Conservation (phyloP, 2,888 invertebrate genomes). For the Limnephilus lunatus region DNA sequence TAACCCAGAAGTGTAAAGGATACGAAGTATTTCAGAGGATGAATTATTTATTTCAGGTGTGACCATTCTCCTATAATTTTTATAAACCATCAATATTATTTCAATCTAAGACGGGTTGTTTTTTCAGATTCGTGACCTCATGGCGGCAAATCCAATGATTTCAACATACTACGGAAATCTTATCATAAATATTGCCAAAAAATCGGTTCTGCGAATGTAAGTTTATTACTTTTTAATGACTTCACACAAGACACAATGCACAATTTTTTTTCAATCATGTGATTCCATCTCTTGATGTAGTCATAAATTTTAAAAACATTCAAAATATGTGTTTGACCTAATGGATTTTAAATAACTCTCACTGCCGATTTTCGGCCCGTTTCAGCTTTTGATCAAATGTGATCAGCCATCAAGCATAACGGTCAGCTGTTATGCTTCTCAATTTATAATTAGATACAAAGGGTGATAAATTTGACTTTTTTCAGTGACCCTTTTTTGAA, state of each 20-base stretch:
- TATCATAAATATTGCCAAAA: constrained; percentile 78
- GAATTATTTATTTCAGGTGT: constrained; percentile 83
- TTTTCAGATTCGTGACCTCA: constrained; percentile 75
- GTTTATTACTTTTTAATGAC: constrained; percentile 66
- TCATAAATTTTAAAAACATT: neutral
- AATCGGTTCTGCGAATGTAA: constrained; percentile 80
- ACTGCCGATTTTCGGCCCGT: neutral
- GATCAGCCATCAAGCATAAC: no score
- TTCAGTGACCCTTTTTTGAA: constrained; percentile 79
- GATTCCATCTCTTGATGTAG: neutral
- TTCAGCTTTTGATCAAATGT: no score
- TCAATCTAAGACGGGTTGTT: neutral
- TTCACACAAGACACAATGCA: neutral
- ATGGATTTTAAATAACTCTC: neutral
- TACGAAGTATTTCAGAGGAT: constrained; percentile 83
- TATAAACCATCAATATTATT: neutral
- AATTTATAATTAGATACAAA: no score
- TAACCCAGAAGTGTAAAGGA: constrained; percentile 78
- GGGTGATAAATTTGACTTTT: constrained; percentile 61
- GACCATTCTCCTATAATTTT: constrained; percentile 51
- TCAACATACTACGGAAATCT: constrained; percentile 78
- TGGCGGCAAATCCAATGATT: constrained; percentile 71
- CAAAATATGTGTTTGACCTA: neutral
- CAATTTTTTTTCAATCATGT: neutral
- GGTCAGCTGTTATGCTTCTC: no score